Percentiles rank a stretch among this genome's conserved stretches.
Conservation (phyloP, 2,113 vertebrate genomes). For the Anser cygnoides region DNA sequence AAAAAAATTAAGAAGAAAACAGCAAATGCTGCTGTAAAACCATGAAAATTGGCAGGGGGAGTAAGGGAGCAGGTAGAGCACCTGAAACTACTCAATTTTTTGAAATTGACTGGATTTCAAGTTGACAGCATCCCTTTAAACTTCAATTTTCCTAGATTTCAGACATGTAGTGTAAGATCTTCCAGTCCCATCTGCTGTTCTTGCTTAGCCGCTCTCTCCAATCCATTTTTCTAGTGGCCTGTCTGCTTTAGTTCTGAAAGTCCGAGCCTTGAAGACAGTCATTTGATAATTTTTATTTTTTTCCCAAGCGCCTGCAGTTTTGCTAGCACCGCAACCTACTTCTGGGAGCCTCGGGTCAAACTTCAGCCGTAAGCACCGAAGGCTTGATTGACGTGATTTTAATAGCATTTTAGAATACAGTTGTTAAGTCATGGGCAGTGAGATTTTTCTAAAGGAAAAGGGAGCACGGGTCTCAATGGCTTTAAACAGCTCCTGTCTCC, state of each 20-base stretch:
- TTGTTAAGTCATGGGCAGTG: slow-evolving; percentile 73
- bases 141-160: slow-evolving; percentile 2
- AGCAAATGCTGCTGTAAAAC: not conserved
- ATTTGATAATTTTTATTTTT: not conserved
- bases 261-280: slow-evolving; percentile 2
- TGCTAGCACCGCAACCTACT: not conserved
- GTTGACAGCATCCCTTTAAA: slow-evolving; percentile 37
- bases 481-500: slow-evolving; percentile 77
- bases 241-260: not conserved
- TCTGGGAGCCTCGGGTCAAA: slow-evolving; percentile 39
- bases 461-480: slow-evolving; percentile 74
- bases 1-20: not conserved
- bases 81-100: not conserved
- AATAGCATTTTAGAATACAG: slow-evolving; percentile 79
- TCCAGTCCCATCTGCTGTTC: not conserved
- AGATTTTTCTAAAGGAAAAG: slow-evolving; percentile 50
- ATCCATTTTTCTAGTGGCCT: not conserved
- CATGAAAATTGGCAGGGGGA: slow-evolving; percentile 2
- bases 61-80: not conserved
- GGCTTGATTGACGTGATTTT: slow-evolving; percentile 68
- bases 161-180: not conserved
- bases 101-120: slow-evolving; percentile 3
- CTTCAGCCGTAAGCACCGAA: slow-evolving; percentile 52
- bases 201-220: not conserved
- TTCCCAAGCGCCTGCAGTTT: not conserved